Base-by-base conservation (phyloP, 2,797 vertebrate genomes). In the Emys orbicularis region DNA sequence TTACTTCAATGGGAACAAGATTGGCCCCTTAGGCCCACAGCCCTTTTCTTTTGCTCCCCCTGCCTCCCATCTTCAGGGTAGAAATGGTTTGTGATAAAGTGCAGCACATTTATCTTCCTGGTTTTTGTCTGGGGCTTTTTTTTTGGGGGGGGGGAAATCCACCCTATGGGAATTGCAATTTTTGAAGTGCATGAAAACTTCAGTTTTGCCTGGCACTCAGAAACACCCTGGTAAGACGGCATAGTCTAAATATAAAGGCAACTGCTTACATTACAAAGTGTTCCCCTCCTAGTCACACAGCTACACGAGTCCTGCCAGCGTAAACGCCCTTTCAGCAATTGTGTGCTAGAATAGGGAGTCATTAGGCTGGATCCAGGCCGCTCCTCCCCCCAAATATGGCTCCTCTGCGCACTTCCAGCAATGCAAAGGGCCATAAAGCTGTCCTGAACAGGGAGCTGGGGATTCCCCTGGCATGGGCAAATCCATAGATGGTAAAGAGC, bases 241-340 rank as follows among this genome's bases (percentile, higher is more conserved):
- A 74, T 29, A 49, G 61, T 79, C 79, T 89, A 87, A 95, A 88
- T 68, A 86, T 1, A 91, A 84, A 91, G 41, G 4, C 93, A 93
- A 54, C 83, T 34, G 57, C 29, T 31, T 61, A 61, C 6, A 79
- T 5, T 2, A 61, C 79, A 65, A 90, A 86, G 81, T 0, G 0
- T 31, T 79, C 23, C 13, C 68, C 56, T 87, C 82, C 9, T 4
- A 87, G 68, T 68, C 4, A 41, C 61, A 34, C 49, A 56, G 80
- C 31, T 16, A 59, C 94, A 54, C 31, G 49, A 5, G 10, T 77
- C 82, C 49, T 21, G 68, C 37, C 68, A 37, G 18, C 10, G 15
- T 68, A 37, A 68, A 31, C 5, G 37, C 8, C 31, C n/a, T 68
- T 68, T 68, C n/a, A 37, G 37, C 37, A 41, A 72, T 13, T 72